A percentile compares a stretch with the other conserved stretches of the same genome.
Conservation (phyloP, 2,888 invertebrate genomes). For the Myopa testacea region DNA sequence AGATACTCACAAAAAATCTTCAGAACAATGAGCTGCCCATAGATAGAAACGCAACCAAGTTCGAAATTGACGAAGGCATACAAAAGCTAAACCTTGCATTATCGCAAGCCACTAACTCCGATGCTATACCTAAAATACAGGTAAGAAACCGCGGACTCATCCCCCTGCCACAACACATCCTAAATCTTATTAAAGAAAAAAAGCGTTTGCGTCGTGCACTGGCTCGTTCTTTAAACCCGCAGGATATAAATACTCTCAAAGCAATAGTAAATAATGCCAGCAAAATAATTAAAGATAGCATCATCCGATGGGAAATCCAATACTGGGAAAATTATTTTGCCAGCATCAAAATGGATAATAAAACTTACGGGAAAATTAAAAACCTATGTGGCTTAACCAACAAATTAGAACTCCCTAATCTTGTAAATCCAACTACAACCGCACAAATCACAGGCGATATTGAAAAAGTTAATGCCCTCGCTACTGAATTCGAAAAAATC, state of each 20-base stretch:
- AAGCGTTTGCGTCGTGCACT: background rate
- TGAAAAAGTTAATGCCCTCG: background rate
- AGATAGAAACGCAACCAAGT: background rate
- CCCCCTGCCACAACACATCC: background rate
- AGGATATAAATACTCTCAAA: background rate
- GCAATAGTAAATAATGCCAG: background rate
- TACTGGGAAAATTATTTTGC: background rate
- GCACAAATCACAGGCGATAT: background rate
- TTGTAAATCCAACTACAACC: background rate
- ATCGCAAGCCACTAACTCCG: background rate
- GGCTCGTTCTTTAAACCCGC: background rate
- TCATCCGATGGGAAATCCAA: background rate
- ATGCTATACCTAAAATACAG: background rate
- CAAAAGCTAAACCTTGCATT: background rate
- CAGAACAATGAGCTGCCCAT: background rate
- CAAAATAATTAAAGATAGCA: background rate
- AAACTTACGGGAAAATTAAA: background rate
- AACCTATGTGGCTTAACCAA: background rate
- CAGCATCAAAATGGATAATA: slow-evolving; percentile 13
- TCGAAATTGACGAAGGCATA: background rate
- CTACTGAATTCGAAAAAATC: slow-evolving; percentile 2
- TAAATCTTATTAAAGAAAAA: background rate
- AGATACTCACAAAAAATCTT: background rate
- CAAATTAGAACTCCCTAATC: background rate
- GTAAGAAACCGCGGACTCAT: slow-evolving; percentile 2